Base-by-base conservation (phyloP, 2,888 invertebrate genomes). In the Epiblema foenella region DNA sequence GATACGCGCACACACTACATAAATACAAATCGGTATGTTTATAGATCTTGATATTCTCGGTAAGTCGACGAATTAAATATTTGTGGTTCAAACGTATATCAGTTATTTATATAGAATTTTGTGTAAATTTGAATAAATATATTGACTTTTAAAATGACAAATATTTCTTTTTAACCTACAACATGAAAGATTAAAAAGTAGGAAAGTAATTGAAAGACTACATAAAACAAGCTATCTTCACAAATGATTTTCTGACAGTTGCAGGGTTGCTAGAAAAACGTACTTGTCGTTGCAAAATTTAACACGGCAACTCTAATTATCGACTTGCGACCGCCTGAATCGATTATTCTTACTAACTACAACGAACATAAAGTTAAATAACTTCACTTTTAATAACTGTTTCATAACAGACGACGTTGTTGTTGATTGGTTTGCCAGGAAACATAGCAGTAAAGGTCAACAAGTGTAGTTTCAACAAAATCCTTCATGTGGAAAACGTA, bases 401-500 rank as follows among this genome's bases (percentile, higher is more conserved):
- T 65, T 65, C 42, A 42, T 52, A 52, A 64, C 33, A 51, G 15
- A 11, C 33, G 8, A 1, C 51, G 51, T 3, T 24, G 24, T 24
- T 24, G 4, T 18, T 33, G 18, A 63, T 63, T 63, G 63, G 12
- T 33, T 63, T 20, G 17, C 51, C 37, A 37, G 63, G 63, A 63
- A 49, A 51, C 33, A 51, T 8, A 9, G 51, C 5, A 37, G 17
- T 12, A 63, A 49, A 57, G n/a, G 17, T 37, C 42, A 20, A 42
- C 59, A 60, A 24, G 17, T 56, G 56, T 56, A 56, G 37, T 64
- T 20, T 42, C 65, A 11, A 66, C 56, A 8, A 66, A 66, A 46
- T 39, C n/a, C n/a, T 54, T 64, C 52, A 54, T 39, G 52, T 54
- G 64, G 52, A 62, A 54, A 62, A 64, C 37, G 24, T 63, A 52